A percentile compares a stretch with the other conserved stretches of the same genome.
Conservation (phyloP, 1,140 invertebrate genomes). For the Aplysia californica region DNA sequence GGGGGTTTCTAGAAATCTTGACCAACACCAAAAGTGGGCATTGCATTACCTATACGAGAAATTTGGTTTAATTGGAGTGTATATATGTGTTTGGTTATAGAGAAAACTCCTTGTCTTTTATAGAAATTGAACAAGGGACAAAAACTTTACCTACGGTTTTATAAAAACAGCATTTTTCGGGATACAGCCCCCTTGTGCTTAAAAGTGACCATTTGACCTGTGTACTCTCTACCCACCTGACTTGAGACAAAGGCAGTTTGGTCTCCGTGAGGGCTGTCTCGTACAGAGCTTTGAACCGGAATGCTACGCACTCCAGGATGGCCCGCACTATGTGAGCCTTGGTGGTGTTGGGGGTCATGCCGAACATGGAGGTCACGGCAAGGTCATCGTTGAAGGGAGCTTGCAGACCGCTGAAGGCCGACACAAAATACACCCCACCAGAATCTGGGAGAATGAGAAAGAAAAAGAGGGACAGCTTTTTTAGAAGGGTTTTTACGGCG, state of each 20-base stretch:
- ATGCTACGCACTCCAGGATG: slow-evolving; percentile 88
- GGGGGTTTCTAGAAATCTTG: too few species aligned
- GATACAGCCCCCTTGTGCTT: too few species aligned
- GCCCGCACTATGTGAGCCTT: slow-evolving; percentile 77
- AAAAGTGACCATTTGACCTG: too few species aligned
- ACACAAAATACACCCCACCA: slow-evolving; percentile 89
- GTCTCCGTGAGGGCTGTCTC: slow-evolving; percentile 71
- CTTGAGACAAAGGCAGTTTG: slow-evolving; percentile 45
- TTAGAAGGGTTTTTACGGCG: too few species aligned
- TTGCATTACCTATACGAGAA: too few species aligned
- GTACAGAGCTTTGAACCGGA: slow-evolving; percentile 83
- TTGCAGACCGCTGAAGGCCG: slow-evolving; percentile 92
- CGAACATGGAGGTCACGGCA: slow-evolving; percentile 86
- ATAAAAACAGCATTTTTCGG: too few species aligned
- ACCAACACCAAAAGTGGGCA: too few species aligned
- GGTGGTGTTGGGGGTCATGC: slow-evolving; percentile 82
- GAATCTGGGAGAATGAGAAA: slow-evolving; percentile 69
- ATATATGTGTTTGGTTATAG: too few species aligned
- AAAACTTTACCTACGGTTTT: too few species aligned
- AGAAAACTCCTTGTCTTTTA: too few species aligned
- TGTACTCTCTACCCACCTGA: slow-evolving; percentile 55
- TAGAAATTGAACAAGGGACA: too few species aligned
- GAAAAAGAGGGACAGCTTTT: not conserved
- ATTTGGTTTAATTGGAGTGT: too few species aligned
- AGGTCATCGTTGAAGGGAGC: slow-evolving; percentile 88